These are phyloP conservation scores for Nesoenas mayeri DNA, from an alignment of 2,113 vertebrate genomes.

Conservation along the genomic window DNA sequence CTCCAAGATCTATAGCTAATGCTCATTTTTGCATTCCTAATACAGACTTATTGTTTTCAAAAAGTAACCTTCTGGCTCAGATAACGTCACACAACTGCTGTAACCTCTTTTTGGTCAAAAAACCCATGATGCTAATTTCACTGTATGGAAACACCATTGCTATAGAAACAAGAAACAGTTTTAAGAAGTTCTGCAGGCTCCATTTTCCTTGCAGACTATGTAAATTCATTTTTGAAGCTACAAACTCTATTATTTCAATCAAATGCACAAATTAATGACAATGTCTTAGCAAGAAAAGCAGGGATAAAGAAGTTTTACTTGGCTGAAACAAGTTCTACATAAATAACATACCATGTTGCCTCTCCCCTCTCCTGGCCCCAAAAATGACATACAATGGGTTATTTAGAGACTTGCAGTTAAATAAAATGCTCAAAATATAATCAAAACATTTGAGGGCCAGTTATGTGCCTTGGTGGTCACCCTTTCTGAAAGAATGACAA, in stretches of 20 bases:
- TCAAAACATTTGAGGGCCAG: neutral
- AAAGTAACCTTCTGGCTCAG: neutral
- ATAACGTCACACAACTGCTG: neutral
- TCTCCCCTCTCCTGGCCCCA: neutral
- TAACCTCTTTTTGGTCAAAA: fast-evolving
- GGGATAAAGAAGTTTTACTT: neutral
- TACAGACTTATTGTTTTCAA: neutral
- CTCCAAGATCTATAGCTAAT: neutral
- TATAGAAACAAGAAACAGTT: neutral
- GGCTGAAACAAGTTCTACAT: neutral
- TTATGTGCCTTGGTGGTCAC: neutral
- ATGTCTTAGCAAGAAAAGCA: neutral
- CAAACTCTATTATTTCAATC: neutral
- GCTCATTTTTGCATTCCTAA: neutral
- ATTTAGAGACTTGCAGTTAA: neutral
- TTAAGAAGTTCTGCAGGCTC: neutral
- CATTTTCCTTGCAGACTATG: neutral
- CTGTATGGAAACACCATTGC: neutral
- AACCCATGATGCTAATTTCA: neutral
- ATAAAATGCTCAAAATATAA: slow-evolving; percentile 24
- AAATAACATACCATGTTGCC: neutral
- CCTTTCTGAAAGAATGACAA: slow-evolving; percentile 5
- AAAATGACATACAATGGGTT: slow-evolving; percentile 13
- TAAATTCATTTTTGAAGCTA: neutral
- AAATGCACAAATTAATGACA: neutral